Conservation (phyloP, 2,888 invertebrate genomes). For the Cephus runcator region DNA sequence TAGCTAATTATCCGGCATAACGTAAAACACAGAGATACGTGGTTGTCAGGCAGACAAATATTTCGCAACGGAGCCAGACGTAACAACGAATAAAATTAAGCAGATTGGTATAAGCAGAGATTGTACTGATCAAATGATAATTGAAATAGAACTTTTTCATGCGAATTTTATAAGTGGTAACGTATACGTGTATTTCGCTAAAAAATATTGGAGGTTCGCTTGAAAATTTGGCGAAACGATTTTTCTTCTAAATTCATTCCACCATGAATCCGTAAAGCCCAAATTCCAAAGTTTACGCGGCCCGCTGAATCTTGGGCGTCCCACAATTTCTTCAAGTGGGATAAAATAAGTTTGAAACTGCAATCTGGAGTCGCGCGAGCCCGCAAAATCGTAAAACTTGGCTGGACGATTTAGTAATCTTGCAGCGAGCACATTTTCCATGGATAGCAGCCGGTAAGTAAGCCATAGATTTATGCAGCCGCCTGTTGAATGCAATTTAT, state of each 20-base stretch:
- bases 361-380: background rate
- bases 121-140: no score
- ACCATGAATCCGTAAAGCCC: background rate
- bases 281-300: background rate
- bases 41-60: background rate
- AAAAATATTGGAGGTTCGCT: background rate
- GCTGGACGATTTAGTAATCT: background rate
- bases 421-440: background rate
- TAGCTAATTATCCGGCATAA: background rate
- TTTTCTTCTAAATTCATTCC: background rate
- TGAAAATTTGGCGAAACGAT: background rate
- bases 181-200: background rate
- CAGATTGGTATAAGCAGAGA: no score
- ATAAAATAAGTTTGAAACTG: background rate
- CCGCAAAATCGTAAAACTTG: background rate
- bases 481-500: slow-evolving; percentile 14
- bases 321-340: background rate
- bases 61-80: background rate
- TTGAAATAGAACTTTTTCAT: no score
- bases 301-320: background rate
- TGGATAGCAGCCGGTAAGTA: background rate
- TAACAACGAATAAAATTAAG: background rate
- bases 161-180: background rate
- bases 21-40: background rate
- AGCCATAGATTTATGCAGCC: slow-evolving; percentile 7